Evolutionary conservation across 2,113 vertebrate species (phyloP).

Genomic region (Andinoacara biseriatus): DNA sequence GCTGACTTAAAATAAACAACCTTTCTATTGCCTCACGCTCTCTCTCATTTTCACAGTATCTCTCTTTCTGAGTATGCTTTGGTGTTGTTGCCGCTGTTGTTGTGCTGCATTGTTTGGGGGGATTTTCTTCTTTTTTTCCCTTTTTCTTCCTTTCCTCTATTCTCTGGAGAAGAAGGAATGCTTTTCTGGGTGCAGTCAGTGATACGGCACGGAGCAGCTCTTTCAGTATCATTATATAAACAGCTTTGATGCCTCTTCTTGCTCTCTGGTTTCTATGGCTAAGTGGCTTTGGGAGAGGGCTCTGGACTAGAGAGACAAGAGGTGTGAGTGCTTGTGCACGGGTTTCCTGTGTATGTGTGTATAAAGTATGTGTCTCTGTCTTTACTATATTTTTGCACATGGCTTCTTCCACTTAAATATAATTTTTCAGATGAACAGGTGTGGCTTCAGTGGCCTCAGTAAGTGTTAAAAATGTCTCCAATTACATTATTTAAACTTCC

Average conservation of each 20-base stretch:
- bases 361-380: conserved; percentile 10
- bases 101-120: conserved; percentile 75
- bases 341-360: conserved; percentile 27
- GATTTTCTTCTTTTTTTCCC: conserved; percentile 55
- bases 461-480: neutral
- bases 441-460: neutral
- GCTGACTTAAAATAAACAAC: conserved; percentile 80
- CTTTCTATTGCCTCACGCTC: conserved; percentile 65
- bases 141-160: conserved; percentile 64
- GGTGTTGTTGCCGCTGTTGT: conserved; percentile 62
- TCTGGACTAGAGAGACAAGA: conserved; percentile 69
- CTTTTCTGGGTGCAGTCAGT: conserved; percentile 74
- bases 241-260: conserved; percentile 77
- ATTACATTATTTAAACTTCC: neutral
- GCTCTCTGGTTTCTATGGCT: conserved; percentile 69
- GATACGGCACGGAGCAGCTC: conserved; percentile 70
- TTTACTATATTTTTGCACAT: conserved; percentile 26
- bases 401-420: neutral
- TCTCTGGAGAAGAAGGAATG: conserved; percentile 67
- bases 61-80: conserved; percentile 51
- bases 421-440: conserved; percentile 13
- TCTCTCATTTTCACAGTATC: conserved; percentile 60
- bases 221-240: conserved; percentile 79
- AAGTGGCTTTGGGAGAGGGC: conserved; percentile 77
- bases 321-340: conserved; percentile 29